Conservation (phyloP, 2,888 invertebrate species). For the Oscheius sp. region DNA sequence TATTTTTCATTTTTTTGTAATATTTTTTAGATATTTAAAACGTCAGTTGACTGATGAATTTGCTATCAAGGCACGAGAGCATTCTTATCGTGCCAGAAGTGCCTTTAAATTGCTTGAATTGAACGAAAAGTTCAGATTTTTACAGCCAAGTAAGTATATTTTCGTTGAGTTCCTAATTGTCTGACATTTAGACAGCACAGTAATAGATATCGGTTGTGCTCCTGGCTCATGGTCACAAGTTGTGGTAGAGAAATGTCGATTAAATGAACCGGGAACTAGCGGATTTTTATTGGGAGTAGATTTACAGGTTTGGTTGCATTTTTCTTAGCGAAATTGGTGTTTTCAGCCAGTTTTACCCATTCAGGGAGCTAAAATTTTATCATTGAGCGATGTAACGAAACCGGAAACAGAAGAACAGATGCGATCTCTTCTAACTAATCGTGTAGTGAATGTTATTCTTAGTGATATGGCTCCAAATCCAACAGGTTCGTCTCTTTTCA, state of each 20-base stretch:
- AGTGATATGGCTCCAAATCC: constrained; percentile 71
- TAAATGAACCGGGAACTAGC: constrained; percentile 1
- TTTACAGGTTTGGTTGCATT: constrained; percentile 47
- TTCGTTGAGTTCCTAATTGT: not conserved
- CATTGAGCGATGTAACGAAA: constrained; percentile 57
- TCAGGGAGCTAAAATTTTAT: constrained; percentile 61
- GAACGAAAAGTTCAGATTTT: constrained; percentile 59
- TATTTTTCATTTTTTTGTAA: not conserved
- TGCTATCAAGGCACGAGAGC: constrained; percentile 54
- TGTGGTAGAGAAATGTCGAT: constrained; percentile 44
- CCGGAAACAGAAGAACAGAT: constrained; percentile 48
- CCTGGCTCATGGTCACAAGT: constrained; percentile 70
- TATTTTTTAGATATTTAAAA: constrained; percentile 47
- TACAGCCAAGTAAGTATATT: constrained; percentile 46
- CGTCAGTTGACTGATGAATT: constrained; percentile 63
- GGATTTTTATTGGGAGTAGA: constrained; percentile 64
- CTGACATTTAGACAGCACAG: constrained; percentile 37
- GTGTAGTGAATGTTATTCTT: constrained; percentile 61
- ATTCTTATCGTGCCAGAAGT: constrained; percentile 65
- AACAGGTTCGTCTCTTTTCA: constrained; percentile 49
- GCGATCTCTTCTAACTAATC: constrained; percentile 40
- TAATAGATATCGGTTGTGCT: constrained; percentile 65
- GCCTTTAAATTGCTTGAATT: constrained; percentile 69
- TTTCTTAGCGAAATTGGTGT: not conserved
- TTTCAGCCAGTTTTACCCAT: constrained; percentile 62